Conservation (phyloP, 1,140 invertebrate genomes). For the Lepidotrigona ventralis region DNA sequence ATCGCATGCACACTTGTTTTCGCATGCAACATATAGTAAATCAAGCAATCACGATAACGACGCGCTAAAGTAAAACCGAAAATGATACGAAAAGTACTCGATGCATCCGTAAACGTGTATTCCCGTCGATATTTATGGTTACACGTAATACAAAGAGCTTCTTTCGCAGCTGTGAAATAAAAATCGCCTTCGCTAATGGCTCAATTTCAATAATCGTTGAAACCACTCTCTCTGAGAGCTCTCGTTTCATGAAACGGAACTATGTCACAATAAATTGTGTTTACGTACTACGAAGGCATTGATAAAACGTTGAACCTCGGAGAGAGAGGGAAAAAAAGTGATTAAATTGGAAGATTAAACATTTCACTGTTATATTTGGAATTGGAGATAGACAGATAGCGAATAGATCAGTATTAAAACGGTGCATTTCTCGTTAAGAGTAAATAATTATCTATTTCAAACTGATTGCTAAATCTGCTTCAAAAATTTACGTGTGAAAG, state of each 20-base stretch:
- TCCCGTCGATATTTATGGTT: neutral
- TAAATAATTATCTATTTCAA: neutral
- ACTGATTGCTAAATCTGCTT: neutral
- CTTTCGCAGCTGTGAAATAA: neutral
- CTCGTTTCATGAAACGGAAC: conserved; percentile 1
- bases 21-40: neutral
- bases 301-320: conserved; percentile 14
- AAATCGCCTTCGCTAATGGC: neutral
- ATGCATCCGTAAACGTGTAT: neutral
- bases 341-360: neutral
- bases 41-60: neutral
- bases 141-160: neutral
- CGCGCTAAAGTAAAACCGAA: neutral
- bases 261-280: conserved; percentile 30
- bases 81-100: neutral
- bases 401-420: neutral
- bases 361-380: conserved; percentile 4
- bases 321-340: neutral
- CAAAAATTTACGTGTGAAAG: neutral
- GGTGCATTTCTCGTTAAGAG: neutral
- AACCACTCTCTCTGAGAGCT: neutral
- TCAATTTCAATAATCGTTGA: conserved; percentile 18
- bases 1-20: neutral
- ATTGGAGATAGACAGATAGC: neutral
- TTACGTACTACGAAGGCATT: neutral